Evolutionary conservation across 2,113 vertebrate species (phyloP), one percentile per base, ranked within the genome.

Genomic region (Catharus bicknelli): DNA sequence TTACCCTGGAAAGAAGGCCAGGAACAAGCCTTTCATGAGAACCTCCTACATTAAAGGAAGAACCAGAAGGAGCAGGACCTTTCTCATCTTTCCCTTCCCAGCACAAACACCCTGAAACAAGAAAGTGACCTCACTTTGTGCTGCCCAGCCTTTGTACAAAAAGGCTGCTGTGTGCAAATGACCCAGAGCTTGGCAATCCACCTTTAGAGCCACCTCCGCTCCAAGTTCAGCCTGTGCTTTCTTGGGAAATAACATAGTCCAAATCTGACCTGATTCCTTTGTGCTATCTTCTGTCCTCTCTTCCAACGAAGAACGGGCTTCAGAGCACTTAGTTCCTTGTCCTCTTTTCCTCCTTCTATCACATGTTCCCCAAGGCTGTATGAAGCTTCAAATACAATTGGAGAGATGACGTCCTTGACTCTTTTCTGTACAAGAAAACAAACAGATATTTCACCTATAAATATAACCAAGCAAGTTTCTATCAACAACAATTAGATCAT

Each of bases 301-400:
- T 98, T 99, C 99, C 99, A 99, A 80, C 99, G 98, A 30, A 99
- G 98, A 92, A 99, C 94, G 0, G 99, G 99, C 7, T 97, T 98
- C 78, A 99, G 98, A 3, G 98, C 88, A 4, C 98, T 98, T 58
- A 99, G 97, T 9, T 99, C 99, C 63, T 95, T 97, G 30, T 97
- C 98, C 36, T 97, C 97, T 79, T 86, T 96, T 6, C 97, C 62
- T 87, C 78, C 42, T 85, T 88, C 95, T n/a, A 98, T 62, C 42
- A 97, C 55, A 0, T 99, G 98, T 62, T 97, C 98, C 5, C 97
- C 98, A 73, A 99, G 98, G 95, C 98, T 98, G 96, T 99, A 99
- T 0, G 98, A 96, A 16, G 97, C 98, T 97, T 99, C 99, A 42
- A 99, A 99, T 15, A 98, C 96, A 87, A 99, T 99, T 61, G 99